Evolutionary conservation across 2,888 invertebrate species (phyloP).

Genomic region (Eristalinus aeneus): DNA sequence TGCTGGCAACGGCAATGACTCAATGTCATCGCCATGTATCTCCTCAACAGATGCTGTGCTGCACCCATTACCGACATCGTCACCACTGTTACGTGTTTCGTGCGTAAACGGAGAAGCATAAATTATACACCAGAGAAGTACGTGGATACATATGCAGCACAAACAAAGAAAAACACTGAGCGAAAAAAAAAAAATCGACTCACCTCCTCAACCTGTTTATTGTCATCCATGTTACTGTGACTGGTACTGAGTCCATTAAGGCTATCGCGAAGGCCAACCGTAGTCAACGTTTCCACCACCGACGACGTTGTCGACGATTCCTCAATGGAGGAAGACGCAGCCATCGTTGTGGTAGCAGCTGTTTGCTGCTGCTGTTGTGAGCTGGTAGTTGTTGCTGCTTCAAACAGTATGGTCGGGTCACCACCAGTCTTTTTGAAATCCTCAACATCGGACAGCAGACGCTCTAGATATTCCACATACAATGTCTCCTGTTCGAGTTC

Average conservation of each 20-base stretch:
- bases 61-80: slow-evolving; percentile 60
- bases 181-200: slow-evolving; percentile 41
- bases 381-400: slow-evolving; percentile 77
- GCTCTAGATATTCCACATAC: slow-evolving; percentile 94
- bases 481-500: slow-evolving; percentile 95
- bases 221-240: slow-evolving; percentile 68
- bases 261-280: slow-evolving; percentile 69
- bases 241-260: slow-evolving; percentile 61
- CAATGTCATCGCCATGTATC: slow-evolving; percentile 33
- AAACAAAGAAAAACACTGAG: slow-evolving; percentile 1
- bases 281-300: slow-evolving; percentile 54
- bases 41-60: slow-evolving; percentile 42
- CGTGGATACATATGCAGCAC: slow-evolving; percentile 23
- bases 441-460: slow-evolving; percentile 91
- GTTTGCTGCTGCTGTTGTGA: slow-evolving; percentile 61
- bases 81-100: slow-evolving; percentile 54
- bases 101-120: slow-evolving; percentile 18
- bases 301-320: slow-evolving; percentile 41
- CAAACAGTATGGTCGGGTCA: slow-evolving; percentile 80
- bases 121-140: slow-evolving; percentile 11
- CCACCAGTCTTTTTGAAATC: slow-evolving; percentile 85
- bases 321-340: slow-evolving; percentile 53
- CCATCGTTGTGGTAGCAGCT: slow-evolving; percentile 52
- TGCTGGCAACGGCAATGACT: slow-evolving; percentile 20
- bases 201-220: slow-evolving; percentile 73